Conservation (phyloP, 2,113 vertebrate species). For the Calcarius ornatus region DNA sequence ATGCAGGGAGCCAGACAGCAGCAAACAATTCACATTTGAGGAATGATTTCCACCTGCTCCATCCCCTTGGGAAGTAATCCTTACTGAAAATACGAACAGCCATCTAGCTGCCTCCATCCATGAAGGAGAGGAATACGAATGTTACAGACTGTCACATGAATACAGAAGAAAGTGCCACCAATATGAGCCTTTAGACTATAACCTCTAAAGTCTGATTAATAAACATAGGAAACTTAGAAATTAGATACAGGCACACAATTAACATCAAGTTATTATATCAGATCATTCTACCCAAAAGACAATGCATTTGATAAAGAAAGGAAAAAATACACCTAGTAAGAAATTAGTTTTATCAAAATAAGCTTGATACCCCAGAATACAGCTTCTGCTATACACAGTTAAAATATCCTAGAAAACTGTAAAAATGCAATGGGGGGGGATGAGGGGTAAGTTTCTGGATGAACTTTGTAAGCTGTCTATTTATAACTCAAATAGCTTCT, state of each 20-base stretch:
- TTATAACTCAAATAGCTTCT: background rate
- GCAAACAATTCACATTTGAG: background rate
- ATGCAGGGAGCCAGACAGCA: background rate
- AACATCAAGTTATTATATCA: background rate
- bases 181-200: background rate
- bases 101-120: background rate
- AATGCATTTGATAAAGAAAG: background rate
- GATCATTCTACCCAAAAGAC: background rate
- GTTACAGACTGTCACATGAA: background rate
- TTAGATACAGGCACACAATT: background rate
- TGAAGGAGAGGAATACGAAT: background rate
- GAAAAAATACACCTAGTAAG: background rate
- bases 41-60: background rate
- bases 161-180: background rate
- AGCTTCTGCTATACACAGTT: background rate
- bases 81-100: background rate
- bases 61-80: background rate
- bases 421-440: fast-evolving
- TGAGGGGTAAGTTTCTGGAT: background rate
- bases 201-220: background rate
- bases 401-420: background rate
- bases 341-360: background rate
- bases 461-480: background rate
- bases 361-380: background rate
- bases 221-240: background rate